Conservation (phyloP, 2,888 invertebrate species). For the Pseudococcus longispinus region DNA sequence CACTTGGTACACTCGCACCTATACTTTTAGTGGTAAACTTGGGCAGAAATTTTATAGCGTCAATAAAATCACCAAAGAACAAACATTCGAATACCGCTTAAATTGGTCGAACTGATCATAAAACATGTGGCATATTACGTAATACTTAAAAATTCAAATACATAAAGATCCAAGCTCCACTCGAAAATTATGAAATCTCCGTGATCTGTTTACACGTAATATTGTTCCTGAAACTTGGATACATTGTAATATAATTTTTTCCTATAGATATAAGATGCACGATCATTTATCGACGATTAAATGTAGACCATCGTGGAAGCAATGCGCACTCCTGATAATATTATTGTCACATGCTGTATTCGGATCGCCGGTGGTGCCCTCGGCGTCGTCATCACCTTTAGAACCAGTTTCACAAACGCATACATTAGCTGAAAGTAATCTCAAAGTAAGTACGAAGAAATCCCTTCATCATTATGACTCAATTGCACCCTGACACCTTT, state of each 20-base stretch:
- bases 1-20: neutral
- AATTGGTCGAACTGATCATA: neutral
- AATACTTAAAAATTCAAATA: neutral
- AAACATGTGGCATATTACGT: neutral
- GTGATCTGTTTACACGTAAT: neutral
- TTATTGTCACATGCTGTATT: conserved; percentile 53
- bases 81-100: neutral
- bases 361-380: conserved; percentile 50
- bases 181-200: neutral
- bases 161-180: neutral
- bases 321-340: conserved; percentile 52
- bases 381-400: neutral
- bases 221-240: neutral
- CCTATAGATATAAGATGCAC: conserved; percentile 46
- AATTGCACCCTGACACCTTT: neutral
- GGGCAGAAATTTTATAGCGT: neutral
- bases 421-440: conserved; percentile 21
- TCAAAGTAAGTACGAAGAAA: conserved; percentile 20
- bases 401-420: conserved; percentile 36
- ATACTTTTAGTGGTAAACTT: neutral
- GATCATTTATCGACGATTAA: conserved; percentile 24
- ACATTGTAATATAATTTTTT: neutral
- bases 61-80: neutral
- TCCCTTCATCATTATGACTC: too few relatives aligned
- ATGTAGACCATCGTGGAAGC: conserved; percentile 53